Base-by-base conservation (phyloP, 2,888 invertebrate species). In the Cheilosia urbana region DNA sequence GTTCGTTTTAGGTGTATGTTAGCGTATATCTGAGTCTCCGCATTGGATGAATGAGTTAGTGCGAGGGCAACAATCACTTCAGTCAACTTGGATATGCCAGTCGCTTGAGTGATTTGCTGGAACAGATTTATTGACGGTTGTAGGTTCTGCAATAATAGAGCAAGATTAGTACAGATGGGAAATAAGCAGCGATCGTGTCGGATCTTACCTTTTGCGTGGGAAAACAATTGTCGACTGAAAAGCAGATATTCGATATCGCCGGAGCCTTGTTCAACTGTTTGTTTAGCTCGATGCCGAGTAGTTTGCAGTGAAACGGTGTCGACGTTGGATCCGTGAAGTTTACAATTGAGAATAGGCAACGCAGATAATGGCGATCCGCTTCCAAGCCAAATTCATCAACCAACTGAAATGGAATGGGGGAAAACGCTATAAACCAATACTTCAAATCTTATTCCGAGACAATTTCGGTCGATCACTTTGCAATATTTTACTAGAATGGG, bases 361-460 rank as follows among this genome's bases (percentile, higher is more conserved):
- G 97, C 94, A 98, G 95, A 93, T 98, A 95, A 95, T 98, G 98
- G 94, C 98, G 96, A 94, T 98, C 98, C 93, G 98, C 98, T 95
- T 98, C 98, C 94, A 97, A 95, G 93, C 98, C 98, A 95, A 97
- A 96, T 92, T 95, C 94, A 94, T 95, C 95, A 91, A 98, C 96
- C 93, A 98, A 95, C 98, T 98, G 93, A 87, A 92, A 92, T 90
- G 11, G n/a, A 2, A 37, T 37, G 13, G 0, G 40, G 27, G 21
- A 68, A 51, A 37, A 9, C 1, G 15, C 2, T 30, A 42, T 63
- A 47, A 11, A 4, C 5, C 5, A 30, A 30, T 9, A 6, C 3
- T 24, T 9, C 4, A 17, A 4, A 4, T 37, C 13, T 11, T 37
- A 37, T 37, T 2, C 13, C 11, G 37, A 9, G 0, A 37, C 13